Conservation (phyloP, 1,140 invertebrate species). For the Philopotamus ludificatus region DNA sequence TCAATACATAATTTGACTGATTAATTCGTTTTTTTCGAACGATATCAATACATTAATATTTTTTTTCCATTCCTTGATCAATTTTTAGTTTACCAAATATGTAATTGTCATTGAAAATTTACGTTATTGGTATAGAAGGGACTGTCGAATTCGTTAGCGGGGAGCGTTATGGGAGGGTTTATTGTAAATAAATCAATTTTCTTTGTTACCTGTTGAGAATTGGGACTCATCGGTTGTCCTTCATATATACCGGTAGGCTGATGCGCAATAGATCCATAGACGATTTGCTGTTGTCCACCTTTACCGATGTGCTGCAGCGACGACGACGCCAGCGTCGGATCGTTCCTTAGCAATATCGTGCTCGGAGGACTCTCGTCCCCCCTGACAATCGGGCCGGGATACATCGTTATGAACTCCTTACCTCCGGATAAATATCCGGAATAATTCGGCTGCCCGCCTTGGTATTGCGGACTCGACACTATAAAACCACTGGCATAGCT, state of each 20-base stretch:
- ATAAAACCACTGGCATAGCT: slow-evolving; percentile 45
- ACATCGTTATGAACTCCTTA: slow-evolving; percentile 52
- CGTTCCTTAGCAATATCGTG: slow-evolving; percentile 56
- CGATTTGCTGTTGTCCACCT: slow-evolving; percentile 49
- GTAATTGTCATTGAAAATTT: no score
- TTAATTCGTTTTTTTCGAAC: no score
- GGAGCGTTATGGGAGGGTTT: background rate
- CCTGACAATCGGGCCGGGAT: slow-evolving; percentile 47
- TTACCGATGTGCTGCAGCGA: slow-evolving; percentile 50
- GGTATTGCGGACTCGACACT: slow-evolving; percentile 41
- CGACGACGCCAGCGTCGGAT: slow-evolving; percentile 59
- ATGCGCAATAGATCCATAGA: slow-evolving; percentile 48
- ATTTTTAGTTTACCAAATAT: no score
- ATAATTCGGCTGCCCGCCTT: slow-evolving; percentile 23
- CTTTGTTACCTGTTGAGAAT: slow-evolving; percentile 50
- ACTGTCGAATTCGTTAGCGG: no score
- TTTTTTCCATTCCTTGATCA: no score
- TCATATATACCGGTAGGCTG: slow-evolving; percentile 52
- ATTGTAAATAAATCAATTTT: background rate
- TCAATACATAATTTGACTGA: no score
- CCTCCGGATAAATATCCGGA: slow-evolving; percentile 32
- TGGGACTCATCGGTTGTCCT: slow-evolving; percentile 56
- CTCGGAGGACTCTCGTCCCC: slow-evolving; percentile 52
- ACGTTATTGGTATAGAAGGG: no score
- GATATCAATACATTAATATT: no score